A percentile compares a stretch with the other conserved stretches of the same genome.
phyloP scores from a whole-genome alignment of 1,140 invertebrate species.

The Camponotus vicinus region DNA sequence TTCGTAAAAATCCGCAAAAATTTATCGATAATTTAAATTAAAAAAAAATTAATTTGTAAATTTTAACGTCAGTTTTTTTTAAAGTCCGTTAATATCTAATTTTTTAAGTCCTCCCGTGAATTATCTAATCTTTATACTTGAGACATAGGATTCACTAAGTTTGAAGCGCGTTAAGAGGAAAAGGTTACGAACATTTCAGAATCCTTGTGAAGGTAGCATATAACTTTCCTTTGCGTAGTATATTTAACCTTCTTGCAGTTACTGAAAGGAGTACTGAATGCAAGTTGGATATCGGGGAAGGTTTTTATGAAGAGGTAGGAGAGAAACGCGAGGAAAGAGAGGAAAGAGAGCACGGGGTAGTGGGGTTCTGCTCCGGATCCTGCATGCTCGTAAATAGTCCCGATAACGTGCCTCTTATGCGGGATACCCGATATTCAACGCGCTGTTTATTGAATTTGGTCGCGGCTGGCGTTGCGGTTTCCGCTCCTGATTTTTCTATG shows the following conservation, averaged over 20 bases:
- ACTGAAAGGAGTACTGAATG: conserved; percentile 47
- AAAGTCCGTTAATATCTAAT: background rate
- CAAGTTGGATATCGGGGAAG: conserved; percentile 44
- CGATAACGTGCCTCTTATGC: conserved; percentile 54
- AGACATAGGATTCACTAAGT: conserved; percentile 5
- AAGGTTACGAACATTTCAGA: conserved; percentile 32
- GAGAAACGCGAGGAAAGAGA: background rate
- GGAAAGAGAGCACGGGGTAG: background rate
- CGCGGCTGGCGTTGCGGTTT: conserved; percentile 34
- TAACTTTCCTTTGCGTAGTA: conserved; percentile 34
- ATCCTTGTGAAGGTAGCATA: conserved; percentile 26
- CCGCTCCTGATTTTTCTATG: conserved; percentile 9
- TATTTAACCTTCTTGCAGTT: conserved; percentile 47
- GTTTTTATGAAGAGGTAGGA: conserved; percentile 26
- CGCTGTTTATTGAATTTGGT: conserved; percentile 51
- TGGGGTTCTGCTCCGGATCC: conserved; percentile 31
- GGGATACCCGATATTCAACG: conserved; percentile 48
- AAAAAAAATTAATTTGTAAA: no score
- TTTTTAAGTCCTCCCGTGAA: background rate
- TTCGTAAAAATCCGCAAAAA: no score
- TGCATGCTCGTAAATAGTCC: conserved; percentile 60
- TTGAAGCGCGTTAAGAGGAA: background rate
- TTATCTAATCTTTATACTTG: background rate
- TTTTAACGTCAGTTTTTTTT: no score
- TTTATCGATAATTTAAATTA: no score